Conservation (phyloP, 1,140 invertebrate genomes). For the Pogonus chalceus region DNA sequence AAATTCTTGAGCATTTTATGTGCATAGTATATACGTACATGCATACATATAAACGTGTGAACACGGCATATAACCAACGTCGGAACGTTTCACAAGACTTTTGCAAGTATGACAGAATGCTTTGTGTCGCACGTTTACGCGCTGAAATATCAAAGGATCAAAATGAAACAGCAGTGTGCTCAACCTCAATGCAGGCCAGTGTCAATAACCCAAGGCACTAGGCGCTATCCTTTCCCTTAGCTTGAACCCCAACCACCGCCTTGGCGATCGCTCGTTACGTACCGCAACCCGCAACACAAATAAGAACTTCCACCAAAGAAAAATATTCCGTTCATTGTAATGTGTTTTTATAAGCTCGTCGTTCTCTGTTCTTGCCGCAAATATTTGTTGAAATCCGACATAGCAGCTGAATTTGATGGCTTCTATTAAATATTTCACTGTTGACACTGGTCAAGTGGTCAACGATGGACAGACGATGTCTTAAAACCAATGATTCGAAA, state of each 20-base stretch:
- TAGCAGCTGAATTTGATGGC: conserved; percentile 5
- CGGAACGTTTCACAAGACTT: too few relatives aligned
- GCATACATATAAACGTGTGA: too few relatives aligned
- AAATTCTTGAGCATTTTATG: too few relatives aligned
- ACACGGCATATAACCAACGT: too few relatives aligned
- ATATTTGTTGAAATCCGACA: conserved; percentile 1
- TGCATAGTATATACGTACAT: too few relatives aligned
- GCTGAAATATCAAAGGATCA: not conserved
- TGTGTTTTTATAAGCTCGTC: conserved; percentile 1
- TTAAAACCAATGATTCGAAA: not conserved
- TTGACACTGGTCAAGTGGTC: conserved; percentile 3
- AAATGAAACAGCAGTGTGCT: not conserved
- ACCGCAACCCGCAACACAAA: not conserved
- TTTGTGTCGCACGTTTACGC: too few relatives aligned
- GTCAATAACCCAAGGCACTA: not conserved
- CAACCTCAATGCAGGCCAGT: not conserved
- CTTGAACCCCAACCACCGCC: not conserved
- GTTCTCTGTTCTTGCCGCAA: not conserved
- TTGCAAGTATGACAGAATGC: too few relatives aligned
- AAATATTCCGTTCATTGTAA: not conserved
- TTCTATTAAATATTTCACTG: conserved; percentile 6
- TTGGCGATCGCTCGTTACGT: not conserved
- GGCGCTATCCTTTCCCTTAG: not conserved
- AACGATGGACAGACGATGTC: not conserved
- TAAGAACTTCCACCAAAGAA: not conserved